These are phyloP conservation scores for Gymnogyps californianus DNA, from an alignment of 2,113 vertebrate genomes.

Conservation along the genomic window DNA sequence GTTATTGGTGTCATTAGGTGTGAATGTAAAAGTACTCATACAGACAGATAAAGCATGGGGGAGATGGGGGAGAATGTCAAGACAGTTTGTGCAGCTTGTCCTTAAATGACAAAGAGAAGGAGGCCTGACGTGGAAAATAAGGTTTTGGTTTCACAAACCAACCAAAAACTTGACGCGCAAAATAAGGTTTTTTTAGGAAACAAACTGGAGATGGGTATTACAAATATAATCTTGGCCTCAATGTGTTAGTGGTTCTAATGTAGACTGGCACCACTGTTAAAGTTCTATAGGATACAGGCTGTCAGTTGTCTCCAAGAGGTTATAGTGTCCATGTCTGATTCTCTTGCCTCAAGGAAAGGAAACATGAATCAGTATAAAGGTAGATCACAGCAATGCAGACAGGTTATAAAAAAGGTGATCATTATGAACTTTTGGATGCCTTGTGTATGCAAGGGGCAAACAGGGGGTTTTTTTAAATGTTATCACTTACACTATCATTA, in stretches of 20 bases:
- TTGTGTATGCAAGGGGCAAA: background rate
- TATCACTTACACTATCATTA: background rate
- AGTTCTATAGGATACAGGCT: background rate
- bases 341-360: background rate
- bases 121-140: background rate
- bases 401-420: background rate
- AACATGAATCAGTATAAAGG: background rate
- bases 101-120: background rate
- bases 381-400: background rate
- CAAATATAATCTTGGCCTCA: background rate
- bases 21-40: background rate
- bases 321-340: background rate
- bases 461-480: background rate
- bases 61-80: background rate
- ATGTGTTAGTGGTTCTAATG: background rate
- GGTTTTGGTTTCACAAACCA: background rate
- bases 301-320: background rate
- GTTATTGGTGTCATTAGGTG: background rate
- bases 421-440: background rate
- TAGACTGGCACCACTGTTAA: background rate
- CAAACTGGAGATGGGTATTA: background rate
- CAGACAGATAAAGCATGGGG: background rate
- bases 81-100: background rate
- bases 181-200: background rate
- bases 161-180: background rate